phyloP scores from a whole-genome alignment of 53 echinoderm and acorn worm genomes.

The Zoroaster sp. region DNA sequence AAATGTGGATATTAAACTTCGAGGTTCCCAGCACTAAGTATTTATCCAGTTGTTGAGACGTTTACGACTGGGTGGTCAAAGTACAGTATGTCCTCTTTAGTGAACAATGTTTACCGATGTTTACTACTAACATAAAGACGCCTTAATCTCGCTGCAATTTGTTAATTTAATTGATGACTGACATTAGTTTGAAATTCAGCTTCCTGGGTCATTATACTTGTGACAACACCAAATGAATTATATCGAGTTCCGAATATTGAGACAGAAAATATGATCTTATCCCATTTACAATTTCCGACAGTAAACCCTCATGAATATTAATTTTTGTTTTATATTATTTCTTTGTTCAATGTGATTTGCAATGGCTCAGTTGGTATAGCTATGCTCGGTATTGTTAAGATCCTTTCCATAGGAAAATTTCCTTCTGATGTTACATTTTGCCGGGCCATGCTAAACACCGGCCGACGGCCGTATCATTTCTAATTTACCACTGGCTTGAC shows the following conservation, averaged over 20 bases:
- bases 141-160: neutral
- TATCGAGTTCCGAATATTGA: neutral
- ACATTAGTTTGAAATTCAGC: neutral
- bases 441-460: constrained; percentile 18
- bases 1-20: too few relatives aligned
- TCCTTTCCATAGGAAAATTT: constrained; percentile 11
- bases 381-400: constrained; percentile 42
- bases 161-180: constrained; percentile 39
- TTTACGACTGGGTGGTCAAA: too few relatives aligned
- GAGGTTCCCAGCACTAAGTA: too few relatives aligned
- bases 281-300: neutral
- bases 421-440: constrained; percentile 36
- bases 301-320: neutral
- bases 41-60: too few relatives aligned
- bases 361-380: constrained; percentile 17
- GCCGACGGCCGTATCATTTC: constrained; percentile 62
- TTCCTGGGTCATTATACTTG: neutral
- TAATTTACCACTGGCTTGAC: constrained; percentile 54
- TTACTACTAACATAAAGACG: neutral
- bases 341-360: constrained; percentile 3
- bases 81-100: neutral
- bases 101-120: neutral
- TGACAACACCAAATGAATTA: neutral
- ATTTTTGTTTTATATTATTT: neutral
- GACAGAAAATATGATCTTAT: neutral